phyloP scores from a whole-genome alignment of 2,888 invertebrate species.

The Strigamia crassipes region DNA sequence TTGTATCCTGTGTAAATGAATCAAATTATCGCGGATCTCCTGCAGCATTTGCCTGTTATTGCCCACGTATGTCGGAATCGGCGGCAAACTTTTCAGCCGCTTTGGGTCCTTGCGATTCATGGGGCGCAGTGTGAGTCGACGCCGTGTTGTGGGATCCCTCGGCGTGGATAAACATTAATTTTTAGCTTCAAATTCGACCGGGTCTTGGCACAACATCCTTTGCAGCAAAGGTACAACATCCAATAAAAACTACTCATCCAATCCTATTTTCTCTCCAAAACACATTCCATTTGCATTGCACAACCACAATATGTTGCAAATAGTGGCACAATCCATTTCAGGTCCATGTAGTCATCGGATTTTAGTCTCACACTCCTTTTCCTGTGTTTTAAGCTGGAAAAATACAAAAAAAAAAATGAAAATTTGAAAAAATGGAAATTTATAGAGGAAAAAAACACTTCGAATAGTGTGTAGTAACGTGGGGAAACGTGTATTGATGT shows the following conservation, averaged over 20 bases:
- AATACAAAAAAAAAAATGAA: background rate
- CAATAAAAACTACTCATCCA: background rate
- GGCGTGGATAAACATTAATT: background rate
- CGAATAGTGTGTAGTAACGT: too few species aligned
- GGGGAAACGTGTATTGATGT: too few species aligned
- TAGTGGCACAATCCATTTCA: background rate
- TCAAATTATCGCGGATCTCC: constrained; percentile 55
- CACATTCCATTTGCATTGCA: background rate
- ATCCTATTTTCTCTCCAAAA: background rate
- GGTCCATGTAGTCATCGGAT: background rate
- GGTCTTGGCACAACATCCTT: constrained; percentile 7
- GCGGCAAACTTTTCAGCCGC: constrained; percentile 46
- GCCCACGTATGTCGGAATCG: constrained; percentile 53
- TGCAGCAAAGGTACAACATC: background rate
- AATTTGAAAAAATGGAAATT: background rate
- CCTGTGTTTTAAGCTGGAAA: background rate
- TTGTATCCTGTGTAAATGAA: constrained; percentile 53
- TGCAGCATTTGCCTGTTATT: constrained; percentile 56
- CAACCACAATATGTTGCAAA: background rate
- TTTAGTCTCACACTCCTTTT: background rate
- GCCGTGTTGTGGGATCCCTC: background rate
- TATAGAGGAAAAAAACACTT: too few species aligned
- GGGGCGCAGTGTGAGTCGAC: constrained; percentile 52
- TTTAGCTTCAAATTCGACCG: background rate
- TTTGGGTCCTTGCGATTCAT: constrained; percentile 51